Evolutionary conservation across 2,113 vertebrate species (phyloP), one percentile per base, ranked within the genome.

Genomic region (Larimichthys crocea): DNA sequence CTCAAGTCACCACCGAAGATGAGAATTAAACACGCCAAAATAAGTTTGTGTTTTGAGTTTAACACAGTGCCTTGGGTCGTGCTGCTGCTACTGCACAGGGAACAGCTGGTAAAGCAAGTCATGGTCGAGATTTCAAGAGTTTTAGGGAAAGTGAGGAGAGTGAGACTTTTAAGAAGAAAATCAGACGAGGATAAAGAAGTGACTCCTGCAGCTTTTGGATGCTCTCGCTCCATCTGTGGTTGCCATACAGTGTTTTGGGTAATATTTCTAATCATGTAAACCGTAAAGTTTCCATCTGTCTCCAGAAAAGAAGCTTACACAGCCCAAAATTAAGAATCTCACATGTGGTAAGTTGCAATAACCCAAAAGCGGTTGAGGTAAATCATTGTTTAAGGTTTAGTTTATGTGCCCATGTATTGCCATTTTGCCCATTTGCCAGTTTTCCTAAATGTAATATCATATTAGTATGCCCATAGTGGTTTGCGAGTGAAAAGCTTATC

Each of bases 401-500:
- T 50, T 29, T 48, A 44, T 40, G 35, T 40, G 35, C 35, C 35
- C 35, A 40, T 40, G 35, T 40, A 61, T 44, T 62, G n/a, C n/a
- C n/a, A n/a, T n/a, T n/a, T n/a, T n/a, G n/a, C n/a, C n/a, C 24
- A 59, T 67, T 49, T 69, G 61, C 19, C 66, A 44, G 69, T 76
- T 65, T 50, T 29, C 56, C 26, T 61, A 15, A 79, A 70, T 76
- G 44, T 42, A 12, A 46, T 53, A 49, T 60, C 53, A 67, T 72
- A 73, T 69, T 4, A 48, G 17, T 84, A 40, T 8, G 16, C 22
- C 24, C 57, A 12, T 76, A 63, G 16, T 66, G 62, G 42, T 29
- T 40, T 82, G 50, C 44, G 31, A 78, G 74, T 63, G 42, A 56
- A 87, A 82, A 56, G 29, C 68, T 77, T 74, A 69, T 79, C 79